A percentile compares a stretch with the other conserved stretches of the same genome.
Evolutionary conservation across 2,797 vertebrate genomes (phyloP).

Genomic region (Cossypha niveicapilla): DNA sequence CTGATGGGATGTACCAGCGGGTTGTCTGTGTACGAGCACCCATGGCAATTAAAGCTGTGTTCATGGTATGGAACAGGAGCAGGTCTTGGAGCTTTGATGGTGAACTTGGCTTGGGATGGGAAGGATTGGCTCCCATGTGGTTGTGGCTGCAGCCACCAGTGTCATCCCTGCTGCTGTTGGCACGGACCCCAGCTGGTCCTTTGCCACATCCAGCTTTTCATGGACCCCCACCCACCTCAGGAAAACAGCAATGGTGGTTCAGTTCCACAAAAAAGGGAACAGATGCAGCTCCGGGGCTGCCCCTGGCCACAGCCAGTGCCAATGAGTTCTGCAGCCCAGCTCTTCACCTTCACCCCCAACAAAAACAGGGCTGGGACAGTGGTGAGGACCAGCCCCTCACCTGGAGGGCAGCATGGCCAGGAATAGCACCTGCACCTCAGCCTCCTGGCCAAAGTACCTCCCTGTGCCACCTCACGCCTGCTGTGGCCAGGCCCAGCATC

Average conservation of each 20-base stretch:
- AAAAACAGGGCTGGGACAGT: background rate
- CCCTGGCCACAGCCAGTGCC: background rate
- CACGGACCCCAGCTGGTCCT: background rate
- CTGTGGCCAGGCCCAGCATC: background rate
- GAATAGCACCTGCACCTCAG: background rate
- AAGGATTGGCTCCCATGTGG: background rate
- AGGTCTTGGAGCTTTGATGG: background rate
- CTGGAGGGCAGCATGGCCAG: background rate
- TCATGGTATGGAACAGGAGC: background rate
- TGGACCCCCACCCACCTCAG: background rate
- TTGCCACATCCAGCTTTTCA: background rate
- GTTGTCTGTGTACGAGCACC: background rate
- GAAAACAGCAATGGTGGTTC: background rate
- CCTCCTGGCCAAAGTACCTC: background rate
- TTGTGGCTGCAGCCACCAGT: background rate
- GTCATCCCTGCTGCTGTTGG: background rate
- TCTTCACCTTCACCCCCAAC: fast-evolving
- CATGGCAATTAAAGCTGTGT: slow-evolving; percentile 14
- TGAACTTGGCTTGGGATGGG: background rate
- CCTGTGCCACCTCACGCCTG: fast-evolving
- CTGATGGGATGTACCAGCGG: fast-evolving
- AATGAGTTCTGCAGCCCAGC: background rate
- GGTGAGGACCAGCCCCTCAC: background rate
- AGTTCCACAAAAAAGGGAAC: background rate
- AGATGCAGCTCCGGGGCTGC: background rate